These are phyloP conservation scores for Sarcophaga peregrina DNA, from an alignment of 1,140 invertebrate species.

Conservation along the genomic window DNA sequence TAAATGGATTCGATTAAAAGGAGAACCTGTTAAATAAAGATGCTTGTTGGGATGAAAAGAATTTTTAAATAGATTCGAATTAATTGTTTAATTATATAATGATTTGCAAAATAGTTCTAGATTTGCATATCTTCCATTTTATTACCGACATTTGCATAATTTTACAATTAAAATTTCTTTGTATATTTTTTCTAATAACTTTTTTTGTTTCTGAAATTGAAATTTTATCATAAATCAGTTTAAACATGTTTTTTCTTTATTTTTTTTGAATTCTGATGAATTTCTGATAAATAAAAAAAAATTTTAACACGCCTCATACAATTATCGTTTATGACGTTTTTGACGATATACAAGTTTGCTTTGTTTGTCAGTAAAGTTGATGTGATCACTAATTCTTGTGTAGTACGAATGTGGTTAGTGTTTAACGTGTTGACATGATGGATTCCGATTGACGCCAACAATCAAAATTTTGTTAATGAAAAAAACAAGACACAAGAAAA, in stretches of 20 bases:
- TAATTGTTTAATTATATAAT: too few relatives aligned
- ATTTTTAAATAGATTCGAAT: too few relatives aligned
- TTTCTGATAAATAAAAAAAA: too few relatives aligned
- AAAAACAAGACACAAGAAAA: neutral
- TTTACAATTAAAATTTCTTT: too few relatives aligned
- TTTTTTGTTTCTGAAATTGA: neutral
- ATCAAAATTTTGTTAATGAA: neutral
- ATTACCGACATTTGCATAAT: too few relatives aligned
- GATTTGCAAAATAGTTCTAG: too few relatives aligned
- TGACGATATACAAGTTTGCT: neutral
- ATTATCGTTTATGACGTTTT: neutral
- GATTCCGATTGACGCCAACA: neutral
- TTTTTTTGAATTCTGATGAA: too few relatives aligned
- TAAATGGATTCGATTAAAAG: too few relatives aligned
- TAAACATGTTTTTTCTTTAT: neutral
- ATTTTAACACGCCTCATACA: too few relatives aligned
- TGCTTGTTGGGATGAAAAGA: too few relatives aligned
- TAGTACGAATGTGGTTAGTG: neutral
- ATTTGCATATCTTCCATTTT: too few relatives aligned
- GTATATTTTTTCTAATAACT: neutral
- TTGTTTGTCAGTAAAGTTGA: neutral
- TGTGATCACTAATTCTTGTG: neutral
- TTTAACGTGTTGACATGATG: slow-evolving; percentile 13
- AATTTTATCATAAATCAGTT: slow-evolving; percentile 5
- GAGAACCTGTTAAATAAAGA: too few relatives aligned